Evolutionary conservation across 2,888 invertebrate genomes (phyloP).

Genomic region (Pteria penguin): DNA sequence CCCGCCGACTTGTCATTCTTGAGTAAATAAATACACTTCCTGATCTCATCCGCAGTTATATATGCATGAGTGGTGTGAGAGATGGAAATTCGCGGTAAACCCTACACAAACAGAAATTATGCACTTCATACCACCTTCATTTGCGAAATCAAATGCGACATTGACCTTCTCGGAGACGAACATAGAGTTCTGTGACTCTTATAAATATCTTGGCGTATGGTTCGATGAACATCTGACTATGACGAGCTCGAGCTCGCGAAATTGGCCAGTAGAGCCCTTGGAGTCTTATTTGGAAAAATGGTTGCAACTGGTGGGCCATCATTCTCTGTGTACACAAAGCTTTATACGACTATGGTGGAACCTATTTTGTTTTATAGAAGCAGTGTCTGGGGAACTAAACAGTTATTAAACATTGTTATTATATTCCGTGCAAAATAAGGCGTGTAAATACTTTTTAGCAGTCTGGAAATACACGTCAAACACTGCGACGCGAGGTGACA

Average conservation of each 20-base stretch:
- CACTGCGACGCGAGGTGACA: too few species aligned
- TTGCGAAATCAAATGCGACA: not conserved
- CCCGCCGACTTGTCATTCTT: too few species aligned
- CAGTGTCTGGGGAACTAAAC: not conserved
- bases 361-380: not conserved
- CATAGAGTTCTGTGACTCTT: not conserved
- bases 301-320: not conserved
- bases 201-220: not conserved
- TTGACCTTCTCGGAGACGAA: not conserved
- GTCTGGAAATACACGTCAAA: too few species aligned
- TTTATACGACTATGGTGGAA: not conserved
- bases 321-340: not conserved
- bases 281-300: not conserved
- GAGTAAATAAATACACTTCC: too few species aligned
- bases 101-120: not conserved
- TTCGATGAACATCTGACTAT: slow-evolving; percentile 1
- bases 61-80: slow-evolving; percentile 13
- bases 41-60: too few species aligned
- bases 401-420: too few species aligned
- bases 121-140: not conserved
- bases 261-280: not conserved
- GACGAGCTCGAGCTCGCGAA: not conserved
- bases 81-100: slow-evolving; percentile 23
- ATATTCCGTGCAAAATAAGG: too few species aligned
- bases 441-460: too few species aligned